These are phyloP conservation scores for Microctonus aethiopoides DNA, from an alignment of 2,888 invertebrate species.

Conservation along the genomic window DNA sequence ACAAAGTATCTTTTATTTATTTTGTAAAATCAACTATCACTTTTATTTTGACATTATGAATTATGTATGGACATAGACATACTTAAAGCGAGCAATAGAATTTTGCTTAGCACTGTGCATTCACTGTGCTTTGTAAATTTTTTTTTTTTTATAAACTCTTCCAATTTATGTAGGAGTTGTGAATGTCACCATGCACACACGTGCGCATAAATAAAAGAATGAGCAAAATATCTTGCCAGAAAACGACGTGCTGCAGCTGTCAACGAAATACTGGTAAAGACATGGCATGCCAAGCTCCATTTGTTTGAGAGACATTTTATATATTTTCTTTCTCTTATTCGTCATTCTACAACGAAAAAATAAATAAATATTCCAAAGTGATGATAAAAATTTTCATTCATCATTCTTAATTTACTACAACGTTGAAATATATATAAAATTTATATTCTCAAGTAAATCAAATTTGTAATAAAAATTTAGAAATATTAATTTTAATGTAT, in stretches of 20 bases:
- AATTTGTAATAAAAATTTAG: background rate
- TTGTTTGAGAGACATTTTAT: background rate
- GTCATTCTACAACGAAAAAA: background rate
- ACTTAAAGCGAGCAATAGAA: background rate
- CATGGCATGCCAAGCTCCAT: conserved; percentile 14
- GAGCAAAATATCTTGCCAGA: conserved; percentile 5
- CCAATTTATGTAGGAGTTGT: background rate
- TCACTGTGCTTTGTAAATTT: background rate
- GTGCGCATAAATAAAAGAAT: background rate
- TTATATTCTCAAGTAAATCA: no score
- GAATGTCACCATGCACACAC: background rate
- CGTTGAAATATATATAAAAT: no score
- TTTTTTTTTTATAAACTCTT: background rate
- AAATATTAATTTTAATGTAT: background rate
- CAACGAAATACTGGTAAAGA: background rate
- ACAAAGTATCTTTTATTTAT: background rate
- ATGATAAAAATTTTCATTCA: conserved; percentile 8
- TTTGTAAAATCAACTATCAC: background rate
- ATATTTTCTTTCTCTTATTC: background rate
- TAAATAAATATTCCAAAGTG: conserved; percentile 10
- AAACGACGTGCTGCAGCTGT: conserved; percentile 5
- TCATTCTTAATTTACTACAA: background rate
- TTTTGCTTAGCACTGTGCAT: background rate
- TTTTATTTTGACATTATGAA: background rate
- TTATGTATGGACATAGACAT: background rate